Conservation (phyloP, 2,888 invertebrate genomes). For the Agapostemon virescens region DNA sequence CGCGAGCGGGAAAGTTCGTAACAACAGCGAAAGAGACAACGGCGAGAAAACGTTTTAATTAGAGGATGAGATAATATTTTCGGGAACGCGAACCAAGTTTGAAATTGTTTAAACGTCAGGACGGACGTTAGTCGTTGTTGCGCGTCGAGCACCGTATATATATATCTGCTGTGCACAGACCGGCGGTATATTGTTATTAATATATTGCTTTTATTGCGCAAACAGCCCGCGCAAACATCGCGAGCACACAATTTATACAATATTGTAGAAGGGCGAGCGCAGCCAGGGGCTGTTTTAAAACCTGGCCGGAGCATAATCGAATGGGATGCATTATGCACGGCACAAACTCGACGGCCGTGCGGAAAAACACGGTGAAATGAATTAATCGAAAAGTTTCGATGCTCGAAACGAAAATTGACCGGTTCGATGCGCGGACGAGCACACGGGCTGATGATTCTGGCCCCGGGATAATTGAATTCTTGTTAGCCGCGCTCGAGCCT, state of each 20-base stretch:
- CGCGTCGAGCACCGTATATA: neutral
- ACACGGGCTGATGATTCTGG: neutral
- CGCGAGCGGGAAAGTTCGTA: no score
- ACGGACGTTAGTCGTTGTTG: neutral
- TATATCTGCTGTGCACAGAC: no score
- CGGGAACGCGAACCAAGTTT: neutral
- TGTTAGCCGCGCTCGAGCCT: neutral
- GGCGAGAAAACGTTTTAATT: neutral
- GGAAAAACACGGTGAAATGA: neutral
- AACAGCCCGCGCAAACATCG: neutral
- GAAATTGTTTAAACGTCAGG: neutral
- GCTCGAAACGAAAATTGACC: neutral
- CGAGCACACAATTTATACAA: neutral
- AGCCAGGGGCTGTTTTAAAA: neutral
- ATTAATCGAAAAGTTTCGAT: neutral
- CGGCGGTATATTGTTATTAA: neutral
- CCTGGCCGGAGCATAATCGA: neutral
- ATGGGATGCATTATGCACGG: neutral
- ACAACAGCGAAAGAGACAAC: no score
- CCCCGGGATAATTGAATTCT: constrained; percentile 6
- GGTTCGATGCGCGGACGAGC: neutral
- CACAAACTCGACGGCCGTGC: neutral
- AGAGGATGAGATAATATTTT: neutral
- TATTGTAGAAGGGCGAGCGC: neutral
- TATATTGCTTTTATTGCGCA: neutral